Conservation (phyloP, 2,797 vertebrate genomes). For the Sebastes aleutianus region DNA sequence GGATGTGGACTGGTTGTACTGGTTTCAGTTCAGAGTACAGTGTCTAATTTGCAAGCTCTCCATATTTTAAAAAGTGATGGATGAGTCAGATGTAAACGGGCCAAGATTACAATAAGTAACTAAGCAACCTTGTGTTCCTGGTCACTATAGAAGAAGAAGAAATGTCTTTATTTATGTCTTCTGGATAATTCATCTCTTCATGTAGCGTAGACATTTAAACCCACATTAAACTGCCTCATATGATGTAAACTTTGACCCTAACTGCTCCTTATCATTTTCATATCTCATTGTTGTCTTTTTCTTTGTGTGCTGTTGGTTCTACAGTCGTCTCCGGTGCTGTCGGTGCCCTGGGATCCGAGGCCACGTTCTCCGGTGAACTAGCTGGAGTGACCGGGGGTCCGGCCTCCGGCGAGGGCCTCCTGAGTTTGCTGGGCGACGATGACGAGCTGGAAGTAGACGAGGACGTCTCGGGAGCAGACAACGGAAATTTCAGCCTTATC, state of each 20-base stretch:
- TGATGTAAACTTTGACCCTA: not conserved
- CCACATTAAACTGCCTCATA: not conserved
- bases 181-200: too few species aligned
- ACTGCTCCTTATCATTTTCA: not conserved
- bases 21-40: conserved; percentile 17
- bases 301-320: not conserved
- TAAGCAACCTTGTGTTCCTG: not conserved
- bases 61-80: conserved; percentile 18
- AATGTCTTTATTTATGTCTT: too few species aligned
- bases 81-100: conserved; percentile 21
- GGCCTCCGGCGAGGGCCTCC: conserved; percentile 73
- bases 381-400: conserved; percentile 58
- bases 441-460: conserved; percentile 64
- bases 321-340: conserved; percentile 59
- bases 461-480: conserved; percentile 57
- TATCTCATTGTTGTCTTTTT: not conserved
- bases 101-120: not conserved
- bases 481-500: not conserved
- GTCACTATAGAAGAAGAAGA: not conserved
- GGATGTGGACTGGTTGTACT: conserved; percentile 42
- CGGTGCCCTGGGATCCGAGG: conserved; percentile 53
- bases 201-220: too few species aligned
- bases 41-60: not conserved
- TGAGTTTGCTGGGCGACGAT: conserved; percentile 50
- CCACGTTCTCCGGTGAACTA: conserved; percentile 50